Evolutionary conservation across 1,140 invertebrate species (phyloP).

Genomic region (Uloborus diversus): DNA sequence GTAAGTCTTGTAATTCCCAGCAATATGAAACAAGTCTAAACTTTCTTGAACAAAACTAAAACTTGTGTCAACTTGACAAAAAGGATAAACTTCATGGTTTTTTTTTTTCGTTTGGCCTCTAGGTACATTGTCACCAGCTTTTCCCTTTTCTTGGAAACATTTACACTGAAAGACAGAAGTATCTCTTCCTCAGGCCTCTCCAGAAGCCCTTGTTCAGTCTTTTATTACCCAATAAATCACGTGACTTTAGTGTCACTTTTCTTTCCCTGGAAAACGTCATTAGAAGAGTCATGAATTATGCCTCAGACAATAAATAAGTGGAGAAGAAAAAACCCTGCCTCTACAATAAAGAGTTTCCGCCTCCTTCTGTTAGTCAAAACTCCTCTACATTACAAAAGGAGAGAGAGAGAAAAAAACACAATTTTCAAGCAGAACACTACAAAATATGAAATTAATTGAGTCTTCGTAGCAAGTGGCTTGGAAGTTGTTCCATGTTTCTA

Average conservation of each 20-base stretch:
- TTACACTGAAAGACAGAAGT: no score
- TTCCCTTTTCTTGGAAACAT: no score
- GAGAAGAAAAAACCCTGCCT: background rate
- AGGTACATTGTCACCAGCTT: no score
- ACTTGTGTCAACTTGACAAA: no score
- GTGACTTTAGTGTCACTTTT: conserved; percentile 20
- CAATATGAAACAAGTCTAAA: no score
- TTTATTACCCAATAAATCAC: conserved; percentile 31
- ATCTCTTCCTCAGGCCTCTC: no score
- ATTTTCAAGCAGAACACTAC: no score
- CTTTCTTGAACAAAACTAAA: no score
- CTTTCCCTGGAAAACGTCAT: conserved; percentile 24
- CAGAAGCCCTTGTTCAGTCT: background rate
- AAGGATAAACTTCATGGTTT: no score
- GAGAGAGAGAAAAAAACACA: background rate
- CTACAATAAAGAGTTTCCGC: background rate
- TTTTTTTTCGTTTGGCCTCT: no score
- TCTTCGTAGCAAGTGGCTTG: background rate
- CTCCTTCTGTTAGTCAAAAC: background rate
- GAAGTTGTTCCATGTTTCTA: background rate
- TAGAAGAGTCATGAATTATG: conserved; percentile 32
- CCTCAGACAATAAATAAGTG: conserved; percentile 27
- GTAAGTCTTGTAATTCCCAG: no score
- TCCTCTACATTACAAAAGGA: background rate
- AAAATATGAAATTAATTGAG: conserved; percentile 16